phyloP scores from a whole-genome alignment of 2,888 invertebrate species.

The Habroteleia sp. region DNA sequence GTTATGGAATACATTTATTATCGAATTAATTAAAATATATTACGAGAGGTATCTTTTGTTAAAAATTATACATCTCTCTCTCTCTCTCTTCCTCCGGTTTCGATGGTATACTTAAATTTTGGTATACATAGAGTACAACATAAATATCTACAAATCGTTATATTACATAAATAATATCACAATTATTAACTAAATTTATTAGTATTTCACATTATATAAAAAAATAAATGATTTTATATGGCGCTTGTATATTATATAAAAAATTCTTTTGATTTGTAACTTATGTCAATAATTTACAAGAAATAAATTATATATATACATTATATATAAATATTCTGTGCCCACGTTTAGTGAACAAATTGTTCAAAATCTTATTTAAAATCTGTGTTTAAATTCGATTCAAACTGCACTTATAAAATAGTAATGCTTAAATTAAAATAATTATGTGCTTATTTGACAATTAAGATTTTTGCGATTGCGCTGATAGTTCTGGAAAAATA shows the following conservation, averaged over 20 bases:
- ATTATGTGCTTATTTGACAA: not conserved
- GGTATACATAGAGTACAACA: slow-evolving; percentile 17
- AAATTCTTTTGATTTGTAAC: slow-evolving; percentile 23
- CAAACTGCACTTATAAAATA: no score
- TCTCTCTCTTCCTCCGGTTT: no score
- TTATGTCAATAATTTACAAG: slow-evolving; percentile 22
- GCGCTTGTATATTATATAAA: slow-evolving; percentile 12
- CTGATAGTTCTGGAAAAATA: slow-evolving; percentile 87
- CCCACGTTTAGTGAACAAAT: no score
- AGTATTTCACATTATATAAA: slow-evolving; percentile 16
- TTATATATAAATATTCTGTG: slow-evolving; percentile 20
- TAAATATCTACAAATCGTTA: slow-evolving; percentile 4
- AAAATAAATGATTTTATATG: slow-evolving; percentile 24
- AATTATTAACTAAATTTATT: slow-evolving; percentile 7
- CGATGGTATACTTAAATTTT: slow-evolving; percentile 18
- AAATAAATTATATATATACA: slow-evolving; percentile 46
- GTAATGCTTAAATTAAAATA: slow-evolving; percentile 3
- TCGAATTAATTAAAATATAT: slow-evolving; percentile 44
- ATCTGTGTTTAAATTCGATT: no score
- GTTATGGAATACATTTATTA: slow-evolving; percentile 39
- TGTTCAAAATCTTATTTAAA: no score
- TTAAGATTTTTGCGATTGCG: slow-evolving; percentile 43
- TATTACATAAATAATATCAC: slow-evolving; percentile 34
- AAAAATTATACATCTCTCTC: slow-evolving; percentile 29
- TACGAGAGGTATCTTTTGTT: slow-evolving; percentile 30